Evolutionary conservation across 30 jellyfish, hydroid and myxozoan genomes (phyloP).

Genomic region (Turritopsis dohrnii): DNA sequence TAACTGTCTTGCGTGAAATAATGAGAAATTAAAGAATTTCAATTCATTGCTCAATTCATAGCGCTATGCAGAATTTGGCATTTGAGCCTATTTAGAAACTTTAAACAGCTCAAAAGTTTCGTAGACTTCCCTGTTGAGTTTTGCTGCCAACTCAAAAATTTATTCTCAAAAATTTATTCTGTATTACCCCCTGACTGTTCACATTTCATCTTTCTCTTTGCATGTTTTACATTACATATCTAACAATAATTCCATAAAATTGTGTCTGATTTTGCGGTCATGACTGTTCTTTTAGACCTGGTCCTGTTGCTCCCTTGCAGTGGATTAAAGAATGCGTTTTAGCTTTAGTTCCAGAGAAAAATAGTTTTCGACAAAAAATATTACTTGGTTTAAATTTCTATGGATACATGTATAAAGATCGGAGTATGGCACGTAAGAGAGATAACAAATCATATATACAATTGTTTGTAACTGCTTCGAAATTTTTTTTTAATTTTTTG

Average conservation of each 20-base stretch:
- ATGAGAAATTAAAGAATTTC: no score
- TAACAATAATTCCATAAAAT: no score
- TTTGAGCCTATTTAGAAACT: no score
- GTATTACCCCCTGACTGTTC: neutral
- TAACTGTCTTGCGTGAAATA: no score
- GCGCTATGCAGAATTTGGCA: no score
- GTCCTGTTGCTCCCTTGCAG: slow-evolving; percentile 85
- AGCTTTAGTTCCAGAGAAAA: slow-evolving; percentile 53
- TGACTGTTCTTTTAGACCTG: slow-evolving; percentile 91
- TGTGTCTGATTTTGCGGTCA: no score
- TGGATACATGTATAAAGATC: slow-evolving; percentile 62
- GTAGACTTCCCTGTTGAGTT: no score
- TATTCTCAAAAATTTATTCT: neutral
- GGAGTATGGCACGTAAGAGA: slow-evolving; percentile 84
- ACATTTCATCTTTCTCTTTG: no score
- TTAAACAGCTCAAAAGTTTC: no score
- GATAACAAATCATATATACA: neutral
- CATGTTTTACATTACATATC: no score
- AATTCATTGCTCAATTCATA: no score
- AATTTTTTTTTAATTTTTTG: neutral
- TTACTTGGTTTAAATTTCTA: slow-evolving; percentile 88
- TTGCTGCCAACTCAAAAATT: neutral
- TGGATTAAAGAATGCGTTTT: slow-evolving; percentile 80
- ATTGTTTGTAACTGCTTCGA: no score
- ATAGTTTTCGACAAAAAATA: slow-evolving; percentile 64